phyloP scores from a whole-genome alignment of 2,797 vertebrate genomes.

The Lithobates sylvaticus region DNA sequence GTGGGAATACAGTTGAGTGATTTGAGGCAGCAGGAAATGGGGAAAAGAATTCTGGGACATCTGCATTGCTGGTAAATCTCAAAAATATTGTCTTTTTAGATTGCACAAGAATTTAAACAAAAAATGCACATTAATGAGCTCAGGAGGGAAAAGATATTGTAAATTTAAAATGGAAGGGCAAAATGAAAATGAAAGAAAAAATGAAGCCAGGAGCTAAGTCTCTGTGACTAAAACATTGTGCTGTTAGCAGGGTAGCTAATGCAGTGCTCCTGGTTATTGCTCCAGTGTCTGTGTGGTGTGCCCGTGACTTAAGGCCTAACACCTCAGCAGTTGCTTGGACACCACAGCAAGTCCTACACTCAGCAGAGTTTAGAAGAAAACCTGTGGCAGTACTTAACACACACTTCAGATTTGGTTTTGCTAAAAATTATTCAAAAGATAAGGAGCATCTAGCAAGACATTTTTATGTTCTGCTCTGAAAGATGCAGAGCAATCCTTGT shows the following conservation, averaged over 20 bases:
- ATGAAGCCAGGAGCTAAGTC: conserved; percentile 10
- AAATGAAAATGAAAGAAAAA: conserved; percentile 18
- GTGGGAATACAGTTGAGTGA: conserved; percentile 7
- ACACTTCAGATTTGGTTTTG: conserved; percentile 23
- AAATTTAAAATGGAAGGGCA: conserved; percentile 3
- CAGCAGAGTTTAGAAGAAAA: conserved; percentile 6
- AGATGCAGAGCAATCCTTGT: conserved; percentile 70
- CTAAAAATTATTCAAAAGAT: background rate
- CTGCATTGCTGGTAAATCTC: conserved; percentile 52
- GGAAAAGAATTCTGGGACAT: background rate
- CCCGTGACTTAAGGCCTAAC: conserved; percentile 47
- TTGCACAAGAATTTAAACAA: background rate
- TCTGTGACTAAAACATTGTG: conserved; percentile 12
- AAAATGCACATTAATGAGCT: background rate
- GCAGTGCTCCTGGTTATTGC: conserved; percentile 54
- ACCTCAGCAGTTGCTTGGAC: conserved; percentile 18
- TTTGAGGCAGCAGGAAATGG: background rate
- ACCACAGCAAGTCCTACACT: conserved; percentile 35
- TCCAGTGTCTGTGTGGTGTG: conserved; percentile 35
- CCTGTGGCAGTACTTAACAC: conserved; percentile 16
- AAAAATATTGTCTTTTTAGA: conserved; percentile 4
- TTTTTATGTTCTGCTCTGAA: conserved; percentile 65
- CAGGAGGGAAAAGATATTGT: background rate
- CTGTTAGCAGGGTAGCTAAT: background rate
- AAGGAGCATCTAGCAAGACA: conserved; percentile 15